Base-by-base conservation (phyloP, 2,888 invertebrate species). In the Agrilus mali region DNA sequence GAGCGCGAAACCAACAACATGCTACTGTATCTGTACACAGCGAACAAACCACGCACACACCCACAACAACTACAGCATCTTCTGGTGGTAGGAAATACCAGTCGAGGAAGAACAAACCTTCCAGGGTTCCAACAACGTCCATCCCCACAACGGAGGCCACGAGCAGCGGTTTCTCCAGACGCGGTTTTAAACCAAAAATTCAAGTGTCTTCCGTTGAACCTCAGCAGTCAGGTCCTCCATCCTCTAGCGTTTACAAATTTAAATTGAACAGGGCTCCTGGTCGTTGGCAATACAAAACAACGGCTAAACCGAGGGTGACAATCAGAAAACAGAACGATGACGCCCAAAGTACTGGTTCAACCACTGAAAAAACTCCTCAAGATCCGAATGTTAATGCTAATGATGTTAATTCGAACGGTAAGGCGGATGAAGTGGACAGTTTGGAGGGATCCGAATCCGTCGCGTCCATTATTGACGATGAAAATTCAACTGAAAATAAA, bases 261-360 rank as follows among this genome's bases (percentile, higher is more conserved):
- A 89, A 88, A 63, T 67, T 89, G 36, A 85, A 86, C 58, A 74
- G 88, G 37, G 74, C 86, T 12, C 86, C 83, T 38, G 88, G 89
- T 41, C 78, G 90, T 53, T 90, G 90, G 90, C 86, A 88, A 55
- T 90, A 89, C 65, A 89, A 88, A 68, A 87, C 89, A 8, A 85
- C 88, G 17, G 82, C 88, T 0, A 90, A 88, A 63, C 89, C 90
- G 4, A 77, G 87, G 62, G 81, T 90, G 7, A 79, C 79, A 40
- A 88, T 89, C 52, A 73, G 86, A 41, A 84, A 86, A 60, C 75
- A 77, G 54, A 72, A 71, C 50, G 73, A 72, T 43, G 75, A 75
- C 44, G 75, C 75, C 46, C 69, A 69, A 17, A 71, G 71, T 40
- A 53, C 54, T 4, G 42, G 44, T n/a, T 56, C 54, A 33, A 55